phyloP scores from a whole-genome alignment of 2,113 vertebrate genomes.

The Rhinoptilus africanus region DNA sequence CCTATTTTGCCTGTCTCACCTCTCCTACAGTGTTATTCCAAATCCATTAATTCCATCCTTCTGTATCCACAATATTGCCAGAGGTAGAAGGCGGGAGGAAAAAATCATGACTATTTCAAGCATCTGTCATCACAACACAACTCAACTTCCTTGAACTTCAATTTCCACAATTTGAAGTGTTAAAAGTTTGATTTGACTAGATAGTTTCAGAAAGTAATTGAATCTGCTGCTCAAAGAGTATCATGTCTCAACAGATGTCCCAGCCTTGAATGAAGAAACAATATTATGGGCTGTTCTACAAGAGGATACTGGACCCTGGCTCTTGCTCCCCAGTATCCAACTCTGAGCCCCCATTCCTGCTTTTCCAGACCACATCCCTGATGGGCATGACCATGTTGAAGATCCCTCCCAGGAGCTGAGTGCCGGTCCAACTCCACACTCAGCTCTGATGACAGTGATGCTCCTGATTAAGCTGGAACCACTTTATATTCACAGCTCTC shows the following conservation, averaged over 20 bases:
- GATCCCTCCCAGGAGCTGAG: neutral
- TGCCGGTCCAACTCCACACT: neutral
- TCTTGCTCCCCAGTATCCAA: neutral
- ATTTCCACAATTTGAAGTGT: neutral
- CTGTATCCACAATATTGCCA: neutral
- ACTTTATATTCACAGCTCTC: neutral
- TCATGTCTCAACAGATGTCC: neutral
- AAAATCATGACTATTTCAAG: neutral
- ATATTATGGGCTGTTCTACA: fast-evolving
- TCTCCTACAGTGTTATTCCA: neutral
- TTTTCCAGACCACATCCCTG: neutral
- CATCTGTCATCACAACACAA: neutral
- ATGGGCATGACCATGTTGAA: neutral
- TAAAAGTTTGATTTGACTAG: neutral
- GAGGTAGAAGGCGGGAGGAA: neutral
- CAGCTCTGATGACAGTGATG: neutral
- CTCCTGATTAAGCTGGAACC: neutral
- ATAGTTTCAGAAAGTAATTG: neutral
- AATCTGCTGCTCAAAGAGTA: neutral
- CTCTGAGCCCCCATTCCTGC: neutral
- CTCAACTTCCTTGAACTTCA: neutral
- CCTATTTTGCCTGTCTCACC: neutral
- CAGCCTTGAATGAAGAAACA: neutral
- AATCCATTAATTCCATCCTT: neutral
- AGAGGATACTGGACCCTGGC: neutral